phyloP scores from a whole-genome alignment of 2,797 vertebrate species.

The Coracias cyanogaster region DNA sequence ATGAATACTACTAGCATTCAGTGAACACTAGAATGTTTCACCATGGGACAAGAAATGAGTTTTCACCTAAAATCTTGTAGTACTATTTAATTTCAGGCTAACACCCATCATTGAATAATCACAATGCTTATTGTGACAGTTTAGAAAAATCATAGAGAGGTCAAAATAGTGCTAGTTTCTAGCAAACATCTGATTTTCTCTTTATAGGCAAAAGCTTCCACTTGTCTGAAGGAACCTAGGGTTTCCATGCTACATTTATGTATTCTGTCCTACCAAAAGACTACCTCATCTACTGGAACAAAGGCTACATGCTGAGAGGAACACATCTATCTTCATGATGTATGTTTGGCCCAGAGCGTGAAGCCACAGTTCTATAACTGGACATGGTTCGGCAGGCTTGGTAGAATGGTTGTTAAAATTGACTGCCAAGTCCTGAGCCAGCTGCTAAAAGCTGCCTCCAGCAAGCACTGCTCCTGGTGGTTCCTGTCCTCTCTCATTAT shows the following conservation, averaged over 20 bases:
- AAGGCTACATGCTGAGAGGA: slow-evolving; percentile 14
- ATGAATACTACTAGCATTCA: neutral
- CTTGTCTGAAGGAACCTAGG: neutral
- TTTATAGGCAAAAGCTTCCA: neutral
- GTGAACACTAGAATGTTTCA: neutral
- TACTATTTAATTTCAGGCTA: neutral
- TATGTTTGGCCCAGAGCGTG: neutral
- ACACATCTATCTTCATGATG: slow-evolving; percentile 25
- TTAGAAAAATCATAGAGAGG: neutral
- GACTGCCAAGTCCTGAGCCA: neutral
- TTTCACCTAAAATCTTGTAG: neutral
- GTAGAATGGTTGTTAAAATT: slow-evolving; percentile 11
- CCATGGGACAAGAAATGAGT: neutral
- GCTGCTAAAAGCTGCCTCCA: slow-evolving; percentile 11
- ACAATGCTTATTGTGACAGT: neutral
- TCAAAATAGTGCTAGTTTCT: neutral
- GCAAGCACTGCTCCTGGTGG: neutral
- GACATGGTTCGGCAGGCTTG: slow-evolving; percentile 19
- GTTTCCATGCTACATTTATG: slow-evolving; percentile 5
- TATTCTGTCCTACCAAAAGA: slow-evolving; percentile 19
- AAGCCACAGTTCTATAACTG: slow-evolving; percentile 23
- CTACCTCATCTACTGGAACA: slow-evolving; percentile 41
- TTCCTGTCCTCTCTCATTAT: neutral
- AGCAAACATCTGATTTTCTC: neutral
- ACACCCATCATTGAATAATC: neutral